Evolutionary conservation across 2,888 invertebrate species (phyloP).

Genomic region (Hemaris fuciformis): DNA sequence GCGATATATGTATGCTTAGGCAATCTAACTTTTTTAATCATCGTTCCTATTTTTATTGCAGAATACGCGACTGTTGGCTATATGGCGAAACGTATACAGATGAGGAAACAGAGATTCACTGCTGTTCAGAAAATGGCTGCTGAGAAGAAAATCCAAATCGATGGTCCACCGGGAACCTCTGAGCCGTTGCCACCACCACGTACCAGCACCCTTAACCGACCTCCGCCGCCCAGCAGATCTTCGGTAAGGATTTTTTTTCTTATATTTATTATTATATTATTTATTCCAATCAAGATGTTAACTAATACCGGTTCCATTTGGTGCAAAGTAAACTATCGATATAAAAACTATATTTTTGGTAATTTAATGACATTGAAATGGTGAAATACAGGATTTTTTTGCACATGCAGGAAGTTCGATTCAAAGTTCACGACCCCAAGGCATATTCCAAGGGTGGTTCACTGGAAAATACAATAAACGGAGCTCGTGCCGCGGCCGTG

Average conservation of each 20-base stretch:
- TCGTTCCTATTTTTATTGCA: conserved; percentile 62
- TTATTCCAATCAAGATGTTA: background rate
- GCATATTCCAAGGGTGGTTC: conserved; percentile 95
- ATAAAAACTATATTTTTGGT: too few relatives aligned
- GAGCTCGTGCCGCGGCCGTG: conserved; percentile 81
- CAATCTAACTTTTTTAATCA: conserved; percentile 5
- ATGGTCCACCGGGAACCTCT: conserved; percentile 86
- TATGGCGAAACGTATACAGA: conserved; percentile 97
- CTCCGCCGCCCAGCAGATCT: conserved; percentile 68
- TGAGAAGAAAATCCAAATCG: conserved; percentile 92
- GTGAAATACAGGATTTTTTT: conserved; percentile 5
- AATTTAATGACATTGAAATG: too few relatives aligned
- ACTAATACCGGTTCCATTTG: background rate
- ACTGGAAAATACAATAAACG: conserved; percentile 93
- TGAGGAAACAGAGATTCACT: conserved; percentile 95
- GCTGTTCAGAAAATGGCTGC: conserved; percentile 95
- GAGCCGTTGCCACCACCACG: conserved; percentile 82
- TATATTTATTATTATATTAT: background rate
- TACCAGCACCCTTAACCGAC: conserved; percentile 84
- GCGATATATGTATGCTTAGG: conserved; percentile 9
- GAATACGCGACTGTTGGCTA: conserved; percentile 99
- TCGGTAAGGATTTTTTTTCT: conserved; percentile 56
- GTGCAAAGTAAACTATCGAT: too few relatives aligned
- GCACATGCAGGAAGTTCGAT: conserved; percentile 91
- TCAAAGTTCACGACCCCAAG: conserved; percentile 96